Percentiles rank a stretch among this genome's conserved stretches.
Conservation (phyloP, 2,888 invertebrate genomes). For the Atethmia centrago region DNA sequence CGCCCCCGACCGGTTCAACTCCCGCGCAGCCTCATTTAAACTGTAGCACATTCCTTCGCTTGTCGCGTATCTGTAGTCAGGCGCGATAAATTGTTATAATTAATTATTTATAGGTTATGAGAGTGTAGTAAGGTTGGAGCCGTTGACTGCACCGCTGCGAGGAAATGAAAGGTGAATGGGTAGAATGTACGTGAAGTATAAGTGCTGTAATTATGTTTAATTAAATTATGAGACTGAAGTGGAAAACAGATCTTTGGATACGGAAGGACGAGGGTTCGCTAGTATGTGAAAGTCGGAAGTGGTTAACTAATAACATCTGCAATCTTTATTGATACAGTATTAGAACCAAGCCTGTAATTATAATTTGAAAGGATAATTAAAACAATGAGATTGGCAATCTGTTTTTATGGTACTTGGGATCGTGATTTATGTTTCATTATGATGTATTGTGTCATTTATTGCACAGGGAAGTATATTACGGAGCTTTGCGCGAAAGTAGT, state of each 20-base stretch:
- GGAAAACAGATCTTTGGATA: conserved; percentile 42
- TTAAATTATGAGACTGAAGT: conserved; percentile 47
- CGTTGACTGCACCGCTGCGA: conserved; percentile 35
- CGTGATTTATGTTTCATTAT: neutral
- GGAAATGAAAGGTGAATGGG: conserved; percentile 63
- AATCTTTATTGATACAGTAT: conserved; percentile 15
- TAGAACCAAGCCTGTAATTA: conserved; percentile 7
- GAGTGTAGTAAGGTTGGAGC: conserved; percentile 57
- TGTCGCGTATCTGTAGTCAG: conserved; percentile 79
- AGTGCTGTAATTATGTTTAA: conserved; percentile 58
- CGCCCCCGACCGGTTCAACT: conserved; percentile 85
- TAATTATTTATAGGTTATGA: conserved; percentile 63
- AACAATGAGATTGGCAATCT: neutral
- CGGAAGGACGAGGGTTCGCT: conserved; percentile 21
- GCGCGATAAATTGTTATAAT: conserved; percentile 60
- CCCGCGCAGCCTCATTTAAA: conserved; percentile 90
- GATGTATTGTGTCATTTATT: neutral
- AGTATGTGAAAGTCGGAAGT: conserved; percentile 29
- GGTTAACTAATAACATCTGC: neutral
- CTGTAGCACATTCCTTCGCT: conserved; percentile 89
- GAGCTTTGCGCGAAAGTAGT: neutral
- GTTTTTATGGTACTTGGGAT: neutral
- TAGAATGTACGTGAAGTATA: conserved; percentile 51
- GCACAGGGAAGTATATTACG: neutral
- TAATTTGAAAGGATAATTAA: conserved; percentile 11